Evolutionary conservation across 2,888 invertebrate genomes (phyloP).

Genomic region (Argyresthia goedartella): DNA sequence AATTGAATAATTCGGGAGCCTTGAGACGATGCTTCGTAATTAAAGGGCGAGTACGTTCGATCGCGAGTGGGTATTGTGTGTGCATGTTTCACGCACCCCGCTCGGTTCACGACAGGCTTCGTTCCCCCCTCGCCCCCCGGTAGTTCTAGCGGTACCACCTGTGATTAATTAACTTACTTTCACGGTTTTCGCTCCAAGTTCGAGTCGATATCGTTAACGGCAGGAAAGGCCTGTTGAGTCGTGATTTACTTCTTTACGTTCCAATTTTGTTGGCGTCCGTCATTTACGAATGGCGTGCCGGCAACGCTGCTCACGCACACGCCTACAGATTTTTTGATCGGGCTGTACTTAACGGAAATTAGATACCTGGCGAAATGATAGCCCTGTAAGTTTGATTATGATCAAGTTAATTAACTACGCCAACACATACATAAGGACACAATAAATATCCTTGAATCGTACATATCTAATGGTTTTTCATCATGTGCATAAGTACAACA

Average conservation of each 20-base stretch:
- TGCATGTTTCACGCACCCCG: slow-evolving; percentile 9
- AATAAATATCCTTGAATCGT: too few species aligned
- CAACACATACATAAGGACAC: too few species aligned
- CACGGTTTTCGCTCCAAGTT: slow-evolving; percentile 55
- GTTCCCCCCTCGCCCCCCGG: background rate
- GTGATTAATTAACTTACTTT: slow-evolving; percentile 67
- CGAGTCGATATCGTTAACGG: slow-evolving; percentile 54
- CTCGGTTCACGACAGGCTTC: slow-evolving; percentile 24
- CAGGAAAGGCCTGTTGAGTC: slow-evolving; percentile 63
- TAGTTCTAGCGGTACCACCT: slow-evolving; percentile 18
- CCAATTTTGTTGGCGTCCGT: slow-evolving; percentile 45
- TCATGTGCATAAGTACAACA: too few species aligned
- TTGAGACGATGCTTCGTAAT: background rate
- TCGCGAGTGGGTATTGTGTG: background rate
- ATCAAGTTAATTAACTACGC: slow-evolving; percentile 34
- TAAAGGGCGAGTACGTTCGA: slow-evolving; percentile 1
- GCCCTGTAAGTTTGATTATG: slow-evolving; percentile 45
- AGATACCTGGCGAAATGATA: slow-evolving; percentile 55
- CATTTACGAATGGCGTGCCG: slow-evolving; percentile 61
- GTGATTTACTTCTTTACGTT: slow-evolving; percentile 60
- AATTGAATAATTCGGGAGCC: slow-evolving; percentile 25
- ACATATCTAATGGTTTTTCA: too few species aligned
- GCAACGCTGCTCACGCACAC: too few species aligned
- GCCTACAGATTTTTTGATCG: background rate
- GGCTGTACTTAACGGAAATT: slow-evolving; percentile 45